These are phyloP conservation scores for Dolichoris vasculosae DNA, from an alignment of 1,140 invertebrate genomes.

Conservation along the genomic window DNA sequence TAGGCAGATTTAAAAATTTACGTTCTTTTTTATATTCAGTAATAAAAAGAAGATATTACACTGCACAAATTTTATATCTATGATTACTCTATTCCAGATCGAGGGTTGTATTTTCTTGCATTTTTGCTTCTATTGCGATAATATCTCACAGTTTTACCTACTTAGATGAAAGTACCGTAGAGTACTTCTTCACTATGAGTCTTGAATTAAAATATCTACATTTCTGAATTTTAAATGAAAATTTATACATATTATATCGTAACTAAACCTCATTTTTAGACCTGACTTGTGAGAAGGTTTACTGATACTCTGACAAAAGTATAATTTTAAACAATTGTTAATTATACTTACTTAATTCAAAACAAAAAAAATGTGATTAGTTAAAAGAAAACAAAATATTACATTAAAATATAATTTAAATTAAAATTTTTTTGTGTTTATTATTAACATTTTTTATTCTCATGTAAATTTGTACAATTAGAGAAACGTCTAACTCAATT, in stretches of 20 bases:
- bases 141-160: background rate
- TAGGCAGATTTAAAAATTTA: background rate
- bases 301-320: background rate
- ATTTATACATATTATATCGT: background rate
- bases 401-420: too few relatives aligned
- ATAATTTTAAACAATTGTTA: background rate
- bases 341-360: background rate
- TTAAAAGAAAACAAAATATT: too few relatives aligned
- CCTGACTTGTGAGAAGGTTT: background rate
- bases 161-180: background rate
- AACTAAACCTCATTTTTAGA: background rate
- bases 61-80: background rate
- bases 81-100: background rate
- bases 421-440: too few relatives aligned
- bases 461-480: too few relatives aligned
- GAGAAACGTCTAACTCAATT: too few relatives aligned
- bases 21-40: background rate
- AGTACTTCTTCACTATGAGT: background rate
- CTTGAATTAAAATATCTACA: constrained; percentile 1
- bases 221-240: background rate
- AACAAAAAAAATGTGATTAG: too few relatives aligned
- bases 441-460: too few relatives aligned
- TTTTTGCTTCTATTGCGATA: background rate
- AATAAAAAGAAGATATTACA: background rate
- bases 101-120: background rate